Conservation (phyloP, 2,888 invertebrate genomes). For the Lottia gigantea region DNA sequence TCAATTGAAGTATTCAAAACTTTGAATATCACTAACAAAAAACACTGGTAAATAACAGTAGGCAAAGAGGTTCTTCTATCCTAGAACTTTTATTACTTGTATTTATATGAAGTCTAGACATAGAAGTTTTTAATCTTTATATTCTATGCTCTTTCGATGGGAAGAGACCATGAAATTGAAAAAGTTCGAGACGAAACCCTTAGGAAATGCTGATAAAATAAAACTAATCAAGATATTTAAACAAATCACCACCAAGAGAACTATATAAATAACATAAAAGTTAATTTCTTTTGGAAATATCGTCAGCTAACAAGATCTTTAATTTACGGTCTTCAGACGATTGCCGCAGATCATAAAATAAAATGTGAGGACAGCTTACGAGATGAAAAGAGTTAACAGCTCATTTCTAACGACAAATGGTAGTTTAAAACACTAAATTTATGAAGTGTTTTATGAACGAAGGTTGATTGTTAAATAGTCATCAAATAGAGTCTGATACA, state of each 20-base stretch:
- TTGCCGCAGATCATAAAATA: slow-evolving; percentile 2
- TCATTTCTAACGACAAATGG: slow-evolving; percentile 19
- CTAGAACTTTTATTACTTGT: too few relatives aligned
- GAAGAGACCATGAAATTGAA: too few relatives aligned
- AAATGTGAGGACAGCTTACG: background rate
- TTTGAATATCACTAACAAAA: too few relatives aligned
- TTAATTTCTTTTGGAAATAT: slow-evolving; percentile 8
- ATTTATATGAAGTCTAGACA: too few relatives aligned
- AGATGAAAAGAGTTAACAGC: background rate
- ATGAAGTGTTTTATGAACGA: slow-evolving; percentile 12
- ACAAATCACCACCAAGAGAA: slow-evolving; percentile 10
- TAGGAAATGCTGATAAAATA: slow-evolving; percentile 6
- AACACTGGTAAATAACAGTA: too few relatives aligned
- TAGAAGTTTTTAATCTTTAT: too few relatives aligned
- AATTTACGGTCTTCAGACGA: background rate
- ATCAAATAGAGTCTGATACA: slow-evolving; percentile 4
- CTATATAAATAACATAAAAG: slow-evolving; percentile 11
- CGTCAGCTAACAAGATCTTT: slow-evolving; percentile 2
- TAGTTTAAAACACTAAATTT: slow-evolving; percentile 17
- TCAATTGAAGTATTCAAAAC: too few relatives aligned
- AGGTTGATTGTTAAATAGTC: slow-evolving; percentile 15
- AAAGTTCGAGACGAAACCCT: background rate
- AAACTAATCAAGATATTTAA: slow-evolving; percentile 1
- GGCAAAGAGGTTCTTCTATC: too few relatives aligned
- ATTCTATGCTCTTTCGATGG: too few relatives aligned